A percentile compares a stretch with the other conserved stretches of the same genome.
These are phyloP conservation scores for Micromussa lordhowensis DNA, from an alignment of 92 coral and sea anemone species.

Conservation along the genomic window DNA sequence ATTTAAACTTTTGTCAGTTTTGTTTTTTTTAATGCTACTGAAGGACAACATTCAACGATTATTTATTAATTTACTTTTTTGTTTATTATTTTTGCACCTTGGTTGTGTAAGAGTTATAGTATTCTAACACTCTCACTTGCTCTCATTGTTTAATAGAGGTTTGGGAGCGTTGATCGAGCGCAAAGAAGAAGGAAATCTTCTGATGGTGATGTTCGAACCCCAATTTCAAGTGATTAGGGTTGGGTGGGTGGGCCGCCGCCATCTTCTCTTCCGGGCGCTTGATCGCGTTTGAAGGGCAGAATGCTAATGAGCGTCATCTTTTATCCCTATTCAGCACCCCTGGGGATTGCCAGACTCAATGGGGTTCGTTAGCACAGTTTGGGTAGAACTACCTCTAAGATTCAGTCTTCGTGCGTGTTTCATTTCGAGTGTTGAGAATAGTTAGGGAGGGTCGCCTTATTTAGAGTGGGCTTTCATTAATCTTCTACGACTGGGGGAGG, in stretches of 20 bases:
- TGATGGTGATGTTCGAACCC: not conserved
- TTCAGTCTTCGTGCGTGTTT: constrained; percentile 1
- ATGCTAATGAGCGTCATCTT: constrained; percentile 25
- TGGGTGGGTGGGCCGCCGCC: constrained; percentile 22
- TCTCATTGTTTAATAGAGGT: constrained; percentile 15
- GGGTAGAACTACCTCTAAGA: not conserved
- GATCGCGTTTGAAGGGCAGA: constrained; percentile 12
- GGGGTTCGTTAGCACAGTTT: not conserved
- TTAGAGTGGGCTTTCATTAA: too few relatives aligned
- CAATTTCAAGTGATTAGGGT: constrained; percentile 20
- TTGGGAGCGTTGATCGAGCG: constrained; percentile 26
- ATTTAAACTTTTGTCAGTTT: too few relatives aligned
- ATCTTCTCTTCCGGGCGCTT: constrained; percentile 7
- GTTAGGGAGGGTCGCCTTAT: too few relatives aligned
- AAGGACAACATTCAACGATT: too few relatives aligned
- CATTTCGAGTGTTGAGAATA: not conserved
- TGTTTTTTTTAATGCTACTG: too few relatives aligned
- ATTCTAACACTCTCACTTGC: constrained; percentile 8
- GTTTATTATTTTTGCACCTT: too few relatives aligned
- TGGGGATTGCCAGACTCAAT: not conserved
- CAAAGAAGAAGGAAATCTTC: constrained; percentile 14
- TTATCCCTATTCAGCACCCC: constrained; percentile 10
- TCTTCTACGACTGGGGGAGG: too few relatives aligned
- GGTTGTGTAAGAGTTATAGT: not conserved
- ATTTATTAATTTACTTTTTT: too few relatives aligned